A percentile compares a stretch with the other conserved stretches of the same genome.
These are phyloP conservation scores for Holothuria leucospilota DNA, from an alignment of 53 echinoderm and acorn worm species.

Conservation along the genomic window DNA sequence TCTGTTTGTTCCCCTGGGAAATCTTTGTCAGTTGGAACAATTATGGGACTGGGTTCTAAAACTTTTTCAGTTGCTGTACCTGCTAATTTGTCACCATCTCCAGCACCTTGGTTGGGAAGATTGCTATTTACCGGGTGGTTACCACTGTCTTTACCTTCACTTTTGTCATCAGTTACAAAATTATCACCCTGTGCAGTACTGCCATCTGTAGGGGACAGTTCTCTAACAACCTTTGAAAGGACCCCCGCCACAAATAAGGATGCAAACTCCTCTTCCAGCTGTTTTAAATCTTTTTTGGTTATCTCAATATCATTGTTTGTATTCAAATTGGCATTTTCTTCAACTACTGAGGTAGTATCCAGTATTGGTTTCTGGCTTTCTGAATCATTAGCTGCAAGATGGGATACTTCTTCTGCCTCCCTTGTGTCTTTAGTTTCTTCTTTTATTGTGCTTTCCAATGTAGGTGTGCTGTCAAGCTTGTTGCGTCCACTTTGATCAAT, in stretches of 20 bases:
- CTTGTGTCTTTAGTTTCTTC: no score
- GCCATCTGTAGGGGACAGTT: not conserved
- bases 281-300: not conserved
- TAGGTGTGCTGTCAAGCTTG: no score
- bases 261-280: slow-evolving; percentile 13
- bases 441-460: no score
- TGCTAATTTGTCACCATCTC: not conserved
- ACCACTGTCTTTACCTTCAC: no score
- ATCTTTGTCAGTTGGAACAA: not conserved
- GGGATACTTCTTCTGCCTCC: no score
- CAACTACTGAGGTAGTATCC: not conserved
- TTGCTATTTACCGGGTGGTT: not conserved
- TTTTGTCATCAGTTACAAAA: no score
- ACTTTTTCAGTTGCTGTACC: not conserved
- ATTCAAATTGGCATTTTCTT: not conserved
- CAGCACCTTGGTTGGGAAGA: slow-evolving; percentile 14
- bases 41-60: not conserved
- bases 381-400: no score
- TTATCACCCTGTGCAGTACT: not conserved
- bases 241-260: not conserved
- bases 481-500: no score
- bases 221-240: not conserved
- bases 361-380: no score
- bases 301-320: not conserved
- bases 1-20: no score